Evolutionary conservation across 2,888 invertebrate species (phyloP).

Genomic region (Desoria tigrina): DNA sequence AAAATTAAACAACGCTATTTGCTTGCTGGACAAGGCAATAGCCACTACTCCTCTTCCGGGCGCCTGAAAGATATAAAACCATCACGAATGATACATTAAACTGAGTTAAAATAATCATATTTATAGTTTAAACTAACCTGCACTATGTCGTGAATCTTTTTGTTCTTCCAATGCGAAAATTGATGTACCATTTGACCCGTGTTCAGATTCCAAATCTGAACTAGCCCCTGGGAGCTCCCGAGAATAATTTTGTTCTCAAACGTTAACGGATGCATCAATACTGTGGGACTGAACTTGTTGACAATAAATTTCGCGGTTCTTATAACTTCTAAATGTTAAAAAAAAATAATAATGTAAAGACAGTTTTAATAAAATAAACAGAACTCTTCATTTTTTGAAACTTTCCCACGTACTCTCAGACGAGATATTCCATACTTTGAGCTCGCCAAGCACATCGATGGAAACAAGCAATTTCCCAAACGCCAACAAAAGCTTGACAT

Average conservation of each 20-base stretch:
- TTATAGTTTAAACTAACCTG: constrained; percentile 60
- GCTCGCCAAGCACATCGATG: constrained; percentile 72
- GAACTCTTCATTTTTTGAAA: constrained; percentile 70
- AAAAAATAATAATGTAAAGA: neutral
- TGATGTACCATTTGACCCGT: constrained; percentile 73
- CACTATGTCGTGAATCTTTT: constrained; percentile 70
- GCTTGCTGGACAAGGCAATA: constrained; percentile 78
- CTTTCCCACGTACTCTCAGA: no score
- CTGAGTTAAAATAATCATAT: no score
- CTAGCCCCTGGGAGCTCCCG: constrained; percentile 77
- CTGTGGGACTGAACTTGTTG: constrained; percentile 70
- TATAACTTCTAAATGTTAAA: constrained; percentile 55
- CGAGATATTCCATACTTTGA: constrained; percentile 86
- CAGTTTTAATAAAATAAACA: constrained; percentile 56
- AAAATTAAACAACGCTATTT: constrained; percentile 83
- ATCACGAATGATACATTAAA: constrained; percentile 6
- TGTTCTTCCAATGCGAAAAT: constrained; percentile 71
- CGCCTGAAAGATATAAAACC: constrained; percentile 59
- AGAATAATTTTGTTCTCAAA: constrained; percentile 91
- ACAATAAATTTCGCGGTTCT: constrained; percentile 60
- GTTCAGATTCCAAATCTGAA: constrained; percentile 89
- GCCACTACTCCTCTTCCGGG: constrained; percentile 92
- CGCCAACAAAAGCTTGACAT: constrained; percentile 76
- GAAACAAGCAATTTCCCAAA: constrained; percentile 85
- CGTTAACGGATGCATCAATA: constrained; percentile 87